phyloP scores from a whole-genome alignment of 2,888 invertebrate genomes.

The Metallyticus violacea region DNA sequence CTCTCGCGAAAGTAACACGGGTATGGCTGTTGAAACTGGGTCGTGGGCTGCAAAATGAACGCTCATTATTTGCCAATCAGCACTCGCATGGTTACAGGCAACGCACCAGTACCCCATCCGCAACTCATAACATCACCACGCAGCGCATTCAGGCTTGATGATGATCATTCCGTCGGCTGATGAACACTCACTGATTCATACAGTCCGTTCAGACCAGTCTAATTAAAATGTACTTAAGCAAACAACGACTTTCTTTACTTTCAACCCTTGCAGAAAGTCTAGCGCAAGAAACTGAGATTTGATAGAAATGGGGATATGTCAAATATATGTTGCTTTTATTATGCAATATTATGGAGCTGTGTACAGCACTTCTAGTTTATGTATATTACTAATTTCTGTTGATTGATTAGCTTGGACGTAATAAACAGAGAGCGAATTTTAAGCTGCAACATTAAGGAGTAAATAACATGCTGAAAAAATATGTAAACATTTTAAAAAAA shows the following conservation, averaged over 20 bases:
- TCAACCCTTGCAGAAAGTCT: too few species aligned
- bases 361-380: too few species aligned
- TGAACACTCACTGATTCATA: neutral
- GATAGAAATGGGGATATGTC: too few species aligned
- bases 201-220: neutral
- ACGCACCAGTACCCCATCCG: neutral
- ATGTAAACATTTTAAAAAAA: too few species aligned
- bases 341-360: too few species aligned
- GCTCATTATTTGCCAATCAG: slow-evolving; percentile 22
- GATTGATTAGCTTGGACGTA: too few species aligned
- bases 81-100: neutral
- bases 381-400: too few species aligned
- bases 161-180: neutral
- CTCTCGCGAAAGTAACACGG: neutral
- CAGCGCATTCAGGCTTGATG: neutral
- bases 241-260: neutral
- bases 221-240: neutral
- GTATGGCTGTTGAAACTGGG: neutral
- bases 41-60: slow-evolving; percentile 12
- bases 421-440: too few species aligned
- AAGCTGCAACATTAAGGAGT: too few species aligned
- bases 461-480: too few species aligned
- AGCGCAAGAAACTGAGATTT: neutral
- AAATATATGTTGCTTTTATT: too few species aligned
- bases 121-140: too few species aligned